A percentile compares a stretch with the other conserved stretches of the same genome.
phyloP scores from a whole-genome alignment of 2,888 invertebrate species.

The Rhagonycha lutea region DNA sequence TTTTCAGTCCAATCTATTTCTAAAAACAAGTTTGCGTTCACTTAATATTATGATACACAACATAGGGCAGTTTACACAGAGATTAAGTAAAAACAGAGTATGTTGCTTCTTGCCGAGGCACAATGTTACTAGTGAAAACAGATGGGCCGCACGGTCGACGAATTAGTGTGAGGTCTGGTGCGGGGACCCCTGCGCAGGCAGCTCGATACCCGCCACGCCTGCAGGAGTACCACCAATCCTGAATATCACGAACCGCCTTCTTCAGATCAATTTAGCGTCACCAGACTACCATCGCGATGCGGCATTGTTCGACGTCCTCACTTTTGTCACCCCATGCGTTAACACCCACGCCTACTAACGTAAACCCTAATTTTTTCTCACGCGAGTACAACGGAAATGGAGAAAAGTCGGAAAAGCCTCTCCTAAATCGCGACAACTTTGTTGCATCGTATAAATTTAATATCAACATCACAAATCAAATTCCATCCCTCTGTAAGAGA shows the following conservation, averaged over 20 bases:
- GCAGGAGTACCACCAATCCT: slow-evolving; percentile 20
- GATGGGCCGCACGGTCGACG: slow-evolving; percentile 50
- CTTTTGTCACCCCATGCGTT: slow-evolving; percentile 37
- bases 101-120: slow-evolving; percentile 58
- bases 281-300: slow-evolving; percentile 37
- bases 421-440: slow-evolving; percentile 13
- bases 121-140: slow-evolving; percentile 60
- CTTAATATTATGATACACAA: slow-evolving; percentile 82
- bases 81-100: slow-evolving; percentile 62
- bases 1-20: slow-evolving; percentile 57
- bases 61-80: slow-evolving; percentile 80
- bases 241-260: slow-evolving; percentile 33
- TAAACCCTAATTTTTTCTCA: slow-evolving; percentile 27
- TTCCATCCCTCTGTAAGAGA: slow-evolving; percentile 44
- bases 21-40: slow-evolving; percentile 66
- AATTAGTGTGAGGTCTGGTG: slow-evolving; percentile 45
- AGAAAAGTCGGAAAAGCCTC: slow-evolving; percentile 37
- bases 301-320: slow-evolving; percentile 37
- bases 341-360: slow-evolving; percentile 38
- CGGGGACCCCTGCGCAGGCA: slow-evolving; percentile 39
- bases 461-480: slow-evolving; percentile 45
- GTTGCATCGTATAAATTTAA: slow-evolving; percentile 36
- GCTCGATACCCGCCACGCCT: slow-evolving; percentile 28
- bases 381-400: slow-evolving; percentile 31
- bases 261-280: slow-evolving; percentile 36